Conservation (phyloP, 2,113 vertebrate genomes). For the Mesoclemmys tuberculata region DNA sequence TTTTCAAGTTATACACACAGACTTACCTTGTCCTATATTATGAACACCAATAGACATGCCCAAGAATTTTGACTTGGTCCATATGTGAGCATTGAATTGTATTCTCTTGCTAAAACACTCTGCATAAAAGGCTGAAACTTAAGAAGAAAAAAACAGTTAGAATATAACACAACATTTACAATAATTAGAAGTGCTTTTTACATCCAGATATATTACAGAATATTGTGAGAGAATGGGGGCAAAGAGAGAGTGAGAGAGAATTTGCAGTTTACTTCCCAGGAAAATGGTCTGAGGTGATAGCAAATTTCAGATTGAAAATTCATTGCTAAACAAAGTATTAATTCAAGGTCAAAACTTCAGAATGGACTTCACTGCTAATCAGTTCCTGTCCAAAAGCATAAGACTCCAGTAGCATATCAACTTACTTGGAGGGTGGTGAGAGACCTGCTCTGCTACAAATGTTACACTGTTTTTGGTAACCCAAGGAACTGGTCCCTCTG, state of each 20-base stretch:
- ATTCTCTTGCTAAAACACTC: constrained; percentile 96
- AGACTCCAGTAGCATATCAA: constrained; percentile 1
- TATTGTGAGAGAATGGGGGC: background rate
- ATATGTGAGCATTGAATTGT: constrained; percentile 99
- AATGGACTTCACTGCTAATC: background rate
- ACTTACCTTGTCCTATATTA: constrained; percentile 97
- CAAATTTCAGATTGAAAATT: background rate
- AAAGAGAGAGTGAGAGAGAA: background rate
- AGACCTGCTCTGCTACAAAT: constrained; percentile 98
- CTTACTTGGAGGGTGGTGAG: constrained; percentile 99
- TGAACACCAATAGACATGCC: constrained; percentile 99
- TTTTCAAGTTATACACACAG: background rate
- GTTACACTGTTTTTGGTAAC: constrained; percentile 90
- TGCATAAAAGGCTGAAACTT: constrained; percentile 99
- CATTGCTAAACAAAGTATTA: background rate
- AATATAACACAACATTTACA: background rate
- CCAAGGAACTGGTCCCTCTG: constrained; percentile 94
- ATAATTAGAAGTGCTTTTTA: background rate
- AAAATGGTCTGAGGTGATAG: background rate
- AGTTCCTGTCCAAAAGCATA: background rate
- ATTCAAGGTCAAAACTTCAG: background rate
- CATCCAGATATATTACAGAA: background rate
- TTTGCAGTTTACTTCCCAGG: background rate
- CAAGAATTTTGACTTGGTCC: constrained; percentile 99
- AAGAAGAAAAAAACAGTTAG: background rate